phyloP scores from a whole-genome alignment of 2,113 vertebrate genomes.

The Aphyosemion australe region DNA sequence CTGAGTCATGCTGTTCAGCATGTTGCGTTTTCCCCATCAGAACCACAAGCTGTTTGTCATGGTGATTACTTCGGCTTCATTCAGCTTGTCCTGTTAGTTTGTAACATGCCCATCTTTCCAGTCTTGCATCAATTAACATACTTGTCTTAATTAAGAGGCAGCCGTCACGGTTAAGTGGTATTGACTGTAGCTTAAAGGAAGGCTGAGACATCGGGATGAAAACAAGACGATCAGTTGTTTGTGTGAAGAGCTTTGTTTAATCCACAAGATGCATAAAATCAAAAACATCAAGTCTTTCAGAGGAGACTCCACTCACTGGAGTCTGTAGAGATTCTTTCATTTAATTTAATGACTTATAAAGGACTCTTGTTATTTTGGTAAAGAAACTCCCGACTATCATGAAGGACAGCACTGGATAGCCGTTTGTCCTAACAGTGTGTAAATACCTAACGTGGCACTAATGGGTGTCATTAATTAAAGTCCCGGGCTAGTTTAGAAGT shows the following conservation, averaged over 20 bases:
- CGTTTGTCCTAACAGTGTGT: conserved; percentile 51
- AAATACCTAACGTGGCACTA: conserved; percentile 65
- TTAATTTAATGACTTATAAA: neutral
- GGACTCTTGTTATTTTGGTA: neutral
- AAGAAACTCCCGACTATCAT: no score
- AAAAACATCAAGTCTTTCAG: conserved; percentile 1
- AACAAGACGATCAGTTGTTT: conserved; percentile 47
- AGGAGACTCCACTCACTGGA: neutral
- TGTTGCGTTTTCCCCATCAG: conserved; percentile 7
- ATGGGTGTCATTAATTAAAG: conserved; percentile 90
- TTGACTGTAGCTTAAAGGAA: conserved; percentile 77
- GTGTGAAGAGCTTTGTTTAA: conserved; percentile 25
- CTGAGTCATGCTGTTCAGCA: neutral
- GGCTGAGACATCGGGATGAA: conserved; percentile 65
- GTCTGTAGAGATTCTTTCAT: neutral
- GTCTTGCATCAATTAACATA: conserved; percentile 71
- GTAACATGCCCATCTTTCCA: conserved; percentile 63
- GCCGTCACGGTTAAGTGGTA: conserved; percentile 74
- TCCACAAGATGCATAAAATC: conserved; percentile 12
- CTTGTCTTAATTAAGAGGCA: conserved; percentile 74
- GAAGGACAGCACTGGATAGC: neutral
- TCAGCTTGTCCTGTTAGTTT: conserved; percentile 58
- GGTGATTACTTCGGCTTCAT: conserved; percentile 10
- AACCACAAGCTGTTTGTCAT: conserved; percentile 32
- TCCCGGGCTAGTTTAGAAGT: conserved; percentile 81